Evolutionary conservation across 2,797 vertebrate genomes (phyloP).

Genomic region (Pangasius djambal): DNA sequence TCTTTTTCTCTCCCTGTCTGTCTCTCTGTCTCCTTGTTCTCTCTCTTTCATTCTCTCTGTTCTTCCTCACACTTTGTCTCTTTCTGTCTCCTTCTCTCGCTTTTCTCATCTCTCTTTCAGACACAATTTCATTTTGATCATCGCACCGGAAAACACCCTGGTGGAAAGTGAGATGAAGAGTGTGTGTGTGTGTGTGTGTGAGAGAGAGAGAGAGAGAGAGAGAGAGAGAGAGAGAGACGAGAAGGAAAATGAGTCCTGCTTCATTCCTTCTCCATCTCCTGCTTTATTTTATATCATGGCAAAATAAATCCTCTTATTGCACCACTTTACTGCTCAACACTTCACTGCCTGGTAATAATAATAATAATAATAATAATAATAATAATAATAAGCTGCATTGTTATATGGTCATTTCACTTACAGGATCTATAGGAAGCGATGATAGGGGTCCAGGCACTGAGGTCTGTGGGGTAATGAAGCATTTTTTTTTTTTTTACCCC

Average conservation of each 20-base stretch:
- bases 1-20: not conserved
- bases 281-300: not conserved
- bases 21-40: not conserved
- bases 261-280: not conserved
- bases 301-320: not conserved
- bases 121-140: slow-evolving; percentile 50
- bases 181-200: not conserved
- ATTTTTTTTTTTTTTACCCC: too few species aligned
- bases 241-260: not conserved
- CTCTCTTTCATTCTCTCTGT: not conserved
- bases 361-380: not conserved
- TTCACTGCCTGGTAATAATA: not conserved
- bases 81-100: not conserved
- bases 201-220: too few species aligned
- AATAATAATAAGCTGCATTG: not conserved
- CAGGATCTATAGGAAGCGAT: not conserved
- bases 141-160: slow-evolving; percentile 48
- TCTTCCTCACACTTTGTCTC: not conserved
- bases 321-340: not conserved
- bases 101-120: slow-evolving; percentile 17
- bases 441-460: not conserved
- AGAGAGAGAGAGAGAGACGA: not conserved
- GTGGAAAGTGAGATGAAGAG: slow-evolving; percentile 15
- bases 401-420: not conserved
- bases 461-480: not conserved